These are phyloP conservation scores for Ficedula albicollis DNA, from an alignment of 2,797 vertebrate species.

Conservation along the genomic window DNA sequence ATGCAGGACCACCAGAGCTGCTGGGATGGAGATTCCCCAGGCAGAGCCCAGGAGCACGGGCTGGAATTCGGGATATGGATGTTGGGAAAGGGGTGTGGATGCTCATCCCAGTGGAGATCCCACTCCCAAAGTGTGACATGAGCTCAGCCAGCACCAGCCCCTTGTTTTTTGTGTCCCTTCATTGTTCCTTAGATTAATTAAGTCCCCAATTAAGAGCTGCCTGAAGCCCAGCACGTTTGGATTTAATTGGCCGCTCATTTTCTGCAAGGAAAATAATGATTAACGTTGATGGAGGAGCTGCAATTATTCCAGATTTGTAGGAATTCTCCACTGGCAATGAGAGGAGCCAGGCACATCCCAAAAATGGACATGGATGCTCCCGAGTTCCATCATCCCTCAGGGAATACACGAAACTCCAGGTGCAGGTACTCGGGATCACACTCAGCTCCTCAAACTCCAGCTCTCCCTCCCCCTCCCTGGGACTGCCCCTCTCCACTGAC, in stretches of 20 bases:
- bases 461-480: not conserved
- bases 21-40: not conserved
- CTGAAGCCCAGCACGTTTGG: not conserved
- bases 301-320: not conserved
- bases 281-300: not conserved
- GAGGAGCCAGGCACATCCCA: not conserved
- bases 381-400: fast-evolving
- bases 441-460: not conserved
- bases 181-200: slow-evolving; percentile 7
- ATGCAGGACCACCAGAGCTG: not conserved
- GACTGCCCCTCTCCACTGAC: not conserved
- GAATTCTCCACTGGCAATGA: fast-evolving
- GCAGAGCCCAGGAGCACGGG: not conserved
- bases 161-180: not conserved
- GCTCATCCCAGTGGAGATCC: not conserved
- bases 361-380: fast-evolving
- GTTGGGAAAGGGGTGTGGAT: not conserved
- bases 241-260: slow-evolving; percentile 40
- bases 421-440: not conserved
- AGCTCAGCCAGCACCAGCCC: not conserved
- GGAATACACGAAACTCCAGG: fast-evolving
- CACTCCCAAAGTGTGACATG: fast-evolving
- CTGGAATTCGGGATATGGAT: not conserved
- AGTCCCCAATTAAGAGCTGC: slow-evolving; percentile 11
- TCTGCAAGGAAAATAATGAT: slow-evolving; percentile 57